Conservation (phyloP, 2,888 invertebrate genomes). For the Xestobium rufovillosum region DNA sequence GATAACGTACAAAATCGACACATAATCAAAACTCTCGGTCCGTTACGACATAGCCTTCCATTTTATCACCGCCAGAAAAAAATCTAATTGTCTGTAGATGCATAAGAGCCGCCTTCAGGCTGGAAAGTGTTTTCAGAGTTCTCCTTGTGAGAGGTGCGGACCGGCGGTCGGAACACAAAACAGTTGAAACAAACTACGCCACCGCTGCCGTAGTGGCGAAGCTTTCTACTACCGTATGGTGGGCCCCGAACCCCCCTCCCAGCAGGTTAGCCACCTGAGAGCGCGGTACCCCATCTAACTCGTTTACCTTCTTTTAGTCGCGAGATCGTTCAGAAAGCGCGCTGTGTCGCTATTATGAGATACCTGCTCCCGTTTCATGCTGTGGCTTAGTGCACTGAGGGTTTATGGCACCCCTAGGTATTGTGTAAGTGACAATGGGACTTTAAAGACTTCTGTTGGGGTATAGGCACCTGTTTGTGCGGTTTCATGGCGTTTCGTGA, state of each 20-base stretch:
- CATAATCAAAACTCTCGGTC: too few species aligned
- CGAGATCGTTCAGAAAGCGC: constrained; percentile 11
- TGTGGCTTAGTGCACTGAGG: constrained; percentile 11
- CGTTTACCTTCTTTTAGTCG: constrained; percentile 12
- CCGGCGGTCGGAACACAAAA: constrained; percentile 33
- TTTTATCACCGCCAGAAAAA: too few species aligned
- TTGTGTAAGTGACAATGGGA: too few species aligned
- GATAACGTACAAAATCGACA: too few species aligned
- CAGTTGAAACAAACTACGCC: constrained; percentile 41
- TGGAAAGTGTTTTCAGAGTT: too few species aligned
- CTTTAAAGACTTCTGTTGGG: too few species aligned
- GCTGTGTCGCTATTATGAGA: constrained; percentile 12
- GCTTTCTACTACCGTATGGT: constrained; percentile 29
- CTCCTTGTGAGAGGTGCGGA: too few species aligned
- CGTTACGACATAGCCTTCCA: too few species aligned
- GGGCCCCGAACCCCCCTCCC: constrained; percentile 21
- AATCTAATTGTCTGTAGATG: too few species aligned
- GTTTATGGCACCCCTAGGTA: constrained; percentile 15
- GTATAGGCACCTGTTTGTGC: too few species aligned
- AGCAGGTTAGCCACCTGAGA: constrained; percentile 33
- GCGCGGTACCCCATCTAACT: constrained; percentile 10
- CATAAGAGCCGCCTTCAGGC: too few species aligned
- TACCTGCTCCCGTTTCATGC: constrained; percentile 20
- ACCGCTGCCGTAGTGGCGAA: constrained; percentile 40
- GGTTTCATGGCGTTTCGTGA: too few species aligned